Conservation (phyloP, 2,888 invertebrate genomes). For the Yponomeuta plumbellus region DNA sequence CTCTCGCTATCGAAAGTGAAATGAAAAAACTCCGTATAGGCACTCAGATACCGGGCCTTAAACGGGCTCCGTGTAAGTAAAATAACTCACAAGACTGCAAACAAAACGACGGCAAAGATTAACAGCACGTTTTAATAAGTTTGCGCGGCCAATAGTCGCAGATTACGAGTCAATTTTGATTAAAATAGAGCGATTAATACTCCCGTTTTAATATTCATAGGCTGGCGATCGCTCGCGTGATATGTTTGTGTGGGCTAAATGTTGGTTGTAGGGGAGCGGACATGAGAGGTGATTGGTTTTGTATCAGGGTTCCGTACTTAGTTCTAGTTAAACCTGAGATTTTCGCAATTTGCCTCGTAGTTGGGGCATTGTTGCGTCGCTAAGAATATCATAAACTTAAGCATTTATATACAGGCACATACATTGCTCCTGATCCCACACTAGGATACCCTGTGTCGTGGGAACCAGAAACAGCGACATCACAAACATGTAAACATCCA, state of each 20-base stretch:
- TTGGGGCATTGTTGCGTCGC: too few species aligned
- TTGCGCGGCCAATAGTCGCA: neutral
- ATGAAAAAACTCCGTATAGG: too few species aligned
- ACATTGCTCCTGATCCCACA: too few species aligned
- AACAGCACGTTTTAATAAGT: neutral
- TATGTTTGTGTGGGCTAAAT: slow-evolving; percentile 7
- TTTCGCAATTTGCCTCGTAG: too few species aligned
- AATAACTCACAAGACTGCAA: neutral
- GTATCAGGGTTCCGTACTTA: neutral
- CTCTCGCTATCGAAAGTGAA: too few species aligned
- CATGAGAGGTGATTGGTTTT: neutral
- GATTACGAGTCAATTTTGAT: slow-evolving; percentile 7
- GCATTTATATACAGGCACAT: too few species aligned
- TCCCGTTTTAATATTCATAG: slow-evolving; percentile 10
- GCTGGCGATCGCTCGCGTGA: neutral
- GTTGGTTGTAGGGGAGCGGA: neutral
- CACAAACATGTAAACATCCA: too few species aligned
- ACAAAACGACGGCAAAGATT: neutral
- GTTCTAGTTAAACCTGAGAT: neutral
- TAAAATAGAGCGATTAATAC: slow-evolving; percentile 8
- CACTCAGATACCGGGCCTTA: too few species aligned
- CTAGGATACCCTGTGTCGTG: too few species aligned
- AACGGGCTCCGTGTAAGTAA: too few species aligned
- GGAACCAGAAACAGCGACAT: too few species aligned
- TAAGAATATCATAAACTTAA: too few species aligned